A percentile compares a stretch with the other conserved stretches of the same genome.
Evolutionary conservation across 2,888 invertebrate species (phyloP).

Genomic region (Merodon equestris): DNA sequence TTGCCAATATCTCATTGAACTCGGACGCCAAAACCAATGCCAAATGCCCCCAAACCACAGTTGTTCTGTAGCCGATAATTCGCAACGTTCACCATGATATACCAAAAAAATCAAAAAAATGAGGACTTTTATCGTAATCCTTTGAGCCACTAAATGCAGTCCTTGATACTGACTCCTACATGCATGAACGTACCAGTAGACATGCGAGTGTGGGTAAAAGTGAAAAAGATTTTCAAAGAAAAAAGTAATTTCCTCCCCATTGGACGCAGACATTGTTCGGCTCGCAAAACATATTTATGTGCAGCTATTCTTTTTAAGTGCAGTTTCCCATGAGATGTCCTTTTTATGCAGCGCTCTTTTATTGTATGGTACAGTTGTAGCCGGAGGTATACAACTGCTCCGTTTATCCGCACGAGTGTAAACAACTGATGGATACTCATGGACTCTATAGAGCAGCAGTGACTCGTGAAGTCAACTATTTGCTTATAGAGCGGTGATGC

Average conservation of each 20-base stretch:
- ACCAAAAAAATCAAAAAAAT: background rate
- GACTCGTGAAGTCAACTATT: too few species aligned
- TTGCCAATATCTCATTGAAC: too few species aligned
- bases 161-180: too few species aligned
- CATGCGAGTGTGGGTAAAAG: too few species aligned
- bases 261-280: slow-evolving; percentile 30
- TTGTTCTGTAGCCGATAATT: background rate
- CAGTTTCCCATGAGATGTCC: slow-evolving; percentile 34
- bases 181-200: too few species aligned
- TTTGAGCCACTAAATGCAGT: slow-evolving; percentile 32
- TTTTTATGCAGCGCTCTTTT: slow-evolving; percentile 21
- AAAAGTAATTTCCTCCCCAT: slow-evolving; percentile 2
- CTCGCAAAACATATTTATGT: slow-evolving; percentile 26
- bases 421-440: too few species aligned
- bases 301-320: slow-evolving; percentile 30
- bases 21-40: too few species aligned
- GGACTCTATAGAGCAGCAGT: too few species aligned
- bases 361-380: too few species aligned
- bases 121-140: slow-evolving; percentile 38
- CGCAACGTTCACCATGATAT: background rate
- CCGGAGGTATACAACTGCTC: too few species aligned
- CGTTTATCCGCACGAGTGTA: too few species aligned
- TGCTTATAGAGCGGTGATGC: too few species aligned
- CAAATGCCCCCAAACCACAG: background rate
- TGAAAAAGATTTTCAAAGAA: slow-evolving; percentile 16